Conservation (phyloP, 2,888 invertebrate species). For the Cremastobaeus sp. region DNA sequence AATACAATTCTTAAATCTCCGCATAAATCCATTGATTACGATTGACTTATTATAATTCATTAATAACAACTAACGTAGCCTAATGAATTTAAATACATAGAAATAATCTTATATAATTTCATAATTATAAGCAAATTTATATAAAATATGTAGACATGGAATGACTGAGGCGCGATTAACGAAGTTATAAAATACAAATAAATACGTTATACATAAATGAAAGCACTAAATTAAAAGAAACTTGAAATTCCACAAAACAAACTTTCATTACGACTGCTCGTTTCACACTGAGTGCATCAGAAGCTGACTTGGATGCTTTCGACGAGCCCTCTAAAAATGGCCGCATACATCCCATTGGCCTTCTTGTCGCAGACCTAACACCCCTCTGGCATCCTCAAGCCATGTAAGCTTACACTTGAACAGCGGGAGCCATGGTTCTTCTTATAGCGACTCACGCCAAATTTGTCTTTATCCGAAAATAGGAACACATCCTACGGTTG, state of each 20-base stretch:
- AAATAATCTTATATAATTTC: too few relatives aligned
- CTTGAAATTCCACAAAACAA: constrained; percentile 44
- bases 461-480: constrained; percentile 90
- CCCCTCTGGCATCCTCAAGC: constrained; percentile 64
- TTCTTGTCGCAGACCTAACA: constrained; percentile 70
- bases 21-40: too few relatives aligned
- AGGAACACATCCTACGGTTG: constrained; percentile 72
- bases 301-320: constrained; percentile 68
- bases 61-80: too few relatives aligned
- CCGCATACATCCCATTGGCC: constrained; percentile 77
- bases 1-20: too few relatives aligned
- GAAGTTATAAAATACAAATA: constrained; percentile 1
- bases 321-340: constrained; percentile 78
- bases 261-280: constrained; percentile 68
- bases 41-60: too few relatives aligned
- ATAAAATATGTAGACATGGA: too few relatives aligned
- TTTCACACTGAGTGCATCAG: constrained; percentile 75
- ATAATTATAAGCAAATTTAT: too few relatives aligned
- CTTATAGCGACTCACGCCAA: constrained; percentile 81
- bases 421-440: constrained; percentile 63
- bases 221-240: constrained; percentile 44
- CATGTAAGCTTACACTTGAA: constrained; percentile 78
- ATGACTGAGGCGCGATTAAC: background rate
- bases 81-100: too few relatives aligned
- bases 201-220: constrained; percentile 17